phyloP scores from a whole-genome alignment of 2,797 vertebrate species.

The Sebastes nivosus region DNA sequence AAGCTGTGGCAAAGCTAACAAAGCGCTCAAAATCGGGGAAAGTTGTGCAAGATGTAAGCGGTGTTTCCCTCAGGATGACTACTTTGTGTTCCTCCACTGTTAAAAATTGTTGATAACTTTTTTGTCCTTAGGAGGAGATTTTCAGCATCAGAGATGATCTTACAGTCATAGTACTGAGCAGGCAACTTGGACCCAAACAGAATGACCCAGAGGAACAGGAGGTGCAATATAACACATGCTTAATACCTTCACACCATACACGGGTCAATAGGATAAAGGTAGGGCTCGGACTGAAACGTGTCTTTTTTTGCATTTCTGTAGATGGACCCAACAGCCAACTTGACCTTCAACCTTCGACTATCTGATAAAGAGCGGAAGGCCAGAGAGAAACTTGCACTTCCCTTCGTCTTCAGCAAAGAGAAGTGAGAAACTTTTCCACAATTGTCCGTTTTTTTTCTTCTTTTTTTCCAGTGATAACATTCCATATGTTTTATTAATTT shows the following conservation, averaged over 20 bases:
- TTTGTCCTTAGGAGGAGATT: slow-evolving; percentile 74
- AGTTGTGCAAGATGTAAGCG: slow-evolving; percentile 77
- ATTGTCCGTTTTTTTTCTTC: neutral
- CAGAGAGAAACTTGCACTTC: slow-evolving; percentile 85
- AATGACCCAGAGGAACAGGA: slow-evolving; percentile 62
- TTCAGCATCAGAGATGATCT: slow-evolving; percentile 78
- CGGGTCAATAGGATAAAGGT: neutral
- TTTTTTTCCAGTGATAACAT: neutral
- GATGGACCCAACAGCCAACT: slow-evolving; percentile 82
- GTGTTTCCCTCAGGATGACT: neutral
- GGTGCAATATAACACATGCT: slow-evolving; percentile 53
- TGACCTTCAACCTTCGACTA: slow-evolving; percentile 89
- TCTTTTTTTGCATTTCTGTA: slow-evolving; percentile 48
- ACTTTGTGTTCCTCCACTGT: neutral
- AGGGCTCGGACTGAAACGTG: neutral
- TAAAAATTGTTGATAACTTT: neutral
- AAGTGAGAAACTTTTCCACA: slow-evolving; percentile 74
- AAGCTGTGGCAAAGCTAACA: slow-evolving; percentile 74
- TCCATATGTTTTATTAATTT: neutral
- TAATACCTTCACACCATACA: neutral
- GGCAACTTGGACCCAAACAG: slow-evolving; percentile 52
- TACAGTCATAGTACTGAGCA: slow-evolving; percentile 65
- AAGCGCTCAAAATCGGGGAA: slow-evolving; percentile 82
- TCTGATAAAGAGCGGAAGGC: slow-evolving; percentile 84
- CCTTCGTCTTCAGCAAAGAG: slow-evolving; percentile 89